Evolutionary conservation across 2,888 invertebrate genomes (phyloP), one percentile per base, ranked within the genome.

Genomic region (Tinea semifulvella): DNA sequence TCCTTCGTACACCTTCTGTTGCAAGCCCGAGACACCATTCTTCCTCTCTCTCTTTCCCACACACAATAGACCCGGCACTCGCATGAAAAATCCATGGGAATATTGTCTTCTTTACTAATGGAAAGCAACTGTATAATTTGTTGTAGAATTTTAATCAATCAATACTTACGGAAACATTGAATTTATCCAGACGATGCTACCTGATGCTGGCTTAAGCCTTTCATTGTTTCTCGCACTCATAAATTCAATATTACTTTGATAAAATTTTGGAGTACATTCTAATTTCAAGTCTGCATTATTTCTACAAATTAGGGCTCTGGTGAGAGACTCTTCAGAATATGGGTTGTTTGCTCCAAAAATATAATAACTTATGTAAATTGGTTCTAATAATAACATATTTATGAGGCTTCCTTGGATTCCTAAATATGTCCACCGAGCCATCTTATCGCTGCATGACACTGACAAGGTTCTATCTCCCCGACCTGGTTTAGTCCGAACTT

Each of bases 401-500:
- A 96, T 61, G 2, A 97, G 69, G 2, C 91, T 86, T 2, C 97
- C 96, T 77, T 93, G 96, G 18, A 94, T 62, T 0, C 97, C 96
- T 22, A 94, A 61, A 48, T 91, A 77, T 59, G 90, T 88, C 97
- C 97, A 98, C 56, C 89, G 88, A 2, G 94, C 88, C 10, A 98
- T 75, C 82, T 98, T 98, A 70, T 98, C 97, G 67, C 95, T 96
- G 67, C 97, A 98, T 0, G 95, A 95, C 56, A 96, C 87, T 7
- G 95, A 95, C 31, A 92, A 65, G 0, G 97, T 96, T 40, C 88
- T 88, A 61, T 93, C 90, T 0, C 97, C 97, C 57, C 95, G 83
- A 0, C 96, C 96, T 19, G 96, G 96, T 68, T 97, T 97, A 1
- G 89, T 94, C 46, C 96, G 83, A 7, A 93, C 82, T 53, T 85